Conservation (phyloP, 2,797 vertebrate species). For the Salmo trutta region DNA sequence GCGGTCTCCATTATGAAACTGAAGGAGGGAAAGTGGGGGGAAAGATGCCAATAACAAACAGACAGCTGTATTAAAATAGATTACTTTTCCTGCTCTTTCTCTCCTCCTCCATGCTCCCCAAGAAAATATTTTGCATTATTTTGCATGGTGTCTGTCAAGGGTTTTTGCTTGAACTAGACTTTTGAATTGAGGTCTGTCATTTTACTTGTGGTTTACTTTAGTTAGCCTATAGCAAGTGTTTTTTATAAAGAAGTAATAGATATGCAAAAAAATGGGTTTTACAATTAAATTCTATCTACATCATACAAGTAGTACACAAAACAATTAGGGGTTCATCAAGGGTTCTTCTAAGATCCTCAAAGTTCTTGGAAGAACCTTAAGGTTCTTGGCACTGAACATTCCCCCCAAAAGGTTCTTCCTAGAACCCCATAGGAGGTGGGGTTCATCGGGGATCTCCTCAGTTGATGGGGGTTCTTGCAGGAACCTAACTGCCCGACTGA, state of each 20-base stretch:
- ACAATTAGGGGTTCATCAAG: no score
- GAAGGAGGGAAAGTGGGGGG: conserved; percentile 31
- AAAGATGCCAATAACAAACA: conserved; percentile 67
- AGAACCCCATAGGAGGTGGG: no score
- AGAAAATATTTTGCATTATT: conserved; percentile 43
- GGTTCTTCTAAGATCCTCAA: no score
- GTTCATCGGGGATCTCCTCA: no score
- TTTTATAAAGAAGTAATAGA: not conserved
- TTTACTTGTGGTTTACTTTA: not conserved
- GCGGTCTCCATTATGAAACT: conserved; percentile 66
- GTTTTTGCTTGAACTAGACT: conserved; percentile 40
- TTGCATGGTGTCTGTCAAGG: conserved; percentile 56
- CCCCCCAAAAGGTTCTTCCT: no score
- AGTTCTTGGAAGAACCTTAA: no score
- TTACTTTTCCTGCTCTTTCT: conserved; percentile 47
- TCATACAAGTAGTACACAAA: not conserved
- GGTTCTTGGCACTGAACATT: no score
- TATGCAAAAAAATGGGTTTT: not conserved
- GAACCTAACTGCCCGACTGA: no score
- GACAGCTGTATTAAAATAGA: conserved; percentile 75
- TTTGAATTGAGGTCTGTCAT: not conserved
- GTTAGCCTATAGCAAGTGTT: not conserved
- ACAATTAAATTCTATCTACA: not conserved
- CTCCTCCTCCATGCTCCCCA: conserved; percentile 30
- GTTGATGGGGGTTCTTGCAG: no score